Evolutionary conservation across 1,140 invertebrate species (phyloP).

Genomic region (Zaprionus nigranus): DNA sequence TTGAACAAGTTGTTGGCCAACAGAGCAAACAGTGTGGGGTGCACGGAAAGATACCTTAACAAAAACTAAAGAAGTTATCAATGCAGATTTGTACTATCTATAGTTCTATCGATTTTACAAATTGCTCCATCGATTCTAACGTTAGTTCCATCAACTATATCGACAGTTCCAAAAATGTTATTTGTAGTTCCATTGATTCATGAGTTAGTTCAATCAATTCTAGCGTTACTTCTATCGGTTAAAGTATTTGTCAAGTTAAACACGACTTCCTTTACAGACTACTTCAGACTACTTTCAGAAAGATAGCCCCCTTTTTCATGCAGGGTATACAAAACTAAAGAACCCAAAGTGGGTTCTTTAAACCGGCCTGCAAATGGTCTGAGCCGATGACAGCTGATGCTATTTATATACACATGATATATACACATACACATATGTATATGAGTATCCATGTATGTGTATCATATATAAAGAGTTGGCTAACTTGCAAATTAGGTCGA

Average conservation of each 20-base stretch:
- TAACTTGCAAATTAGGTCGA: constrained; percentile 33
- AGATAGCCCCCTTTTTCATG: neutral
- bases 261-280: too few relatives aligned
- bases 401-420: neutral
- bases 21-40: neutral
- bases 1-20: constrained; percentile 24
- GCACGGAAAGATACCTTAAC: neutral
- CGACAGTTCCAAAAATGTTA: too few relatives aligned
- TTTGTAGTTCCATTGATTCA: too few relatives aligned
- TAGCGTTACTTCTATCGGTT: too few relatives aligned
- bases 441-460: neutral
- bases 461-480: constrained; percentile 31
- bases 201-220: too few relatives aligned
- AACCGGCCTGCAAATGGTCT: constrained; percentile 17
- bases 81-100: too few relatives aligned
- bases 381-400: constrained; percentile 25
- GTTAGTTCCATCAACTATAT: too few relatives aligned
- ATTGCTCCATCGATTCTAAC: too few relatives aligned
- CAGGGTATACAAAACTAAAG: neutral
- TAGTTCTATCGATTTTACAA: too few relatives aligned
- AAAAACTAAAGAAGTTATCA: neutral
- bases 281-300: too few relatives aligned
- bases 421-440: too few relatives aligned
- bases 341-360: constrained; percentile 13
- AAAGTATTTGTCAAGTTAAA: too few relatives aligned